These are phyloP conservation scores for Phrynocephalus guinanensis DNA, from an alignment of 2,797 vertebrate genomes.

Conservation along the genomic window DNA sequence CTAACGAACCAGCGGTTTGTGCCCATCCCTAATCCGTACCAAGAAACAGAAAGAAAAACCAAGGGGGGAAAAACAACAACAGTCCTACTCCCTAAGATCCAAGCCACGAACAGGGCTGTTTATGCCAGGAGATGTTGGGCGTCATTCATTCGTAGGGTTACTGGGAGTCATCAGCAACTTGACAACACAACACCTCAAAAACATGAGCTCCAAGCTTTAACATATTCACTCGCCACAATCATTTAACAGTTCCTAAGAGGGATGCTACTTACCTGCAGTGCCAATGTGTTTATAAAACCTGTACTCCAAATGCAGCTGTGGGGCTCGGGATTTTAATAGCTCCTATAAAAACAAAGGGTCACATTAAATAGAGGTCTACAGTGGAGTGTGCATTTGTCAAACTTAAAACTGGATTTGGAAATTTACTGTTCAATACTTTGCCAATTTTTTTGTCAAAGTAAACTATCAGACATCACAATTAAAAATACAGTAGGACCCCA, in stretches of 20 bases:
- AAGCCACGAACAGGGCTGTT: too few species aligned
- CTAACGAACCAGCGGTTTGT: too few species aligned
- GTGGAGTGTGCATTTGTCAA: neutral
- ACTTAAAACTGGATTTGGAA: neutral
- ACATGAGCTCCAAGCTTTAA: neutral
- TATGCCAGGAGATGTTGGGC: too few species aligned
- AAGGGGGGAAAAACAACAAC: too few species aligned
- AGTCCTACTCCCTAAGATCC: too few species aligned
- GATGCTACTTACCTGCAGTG: slow-evolving; percentile 86
- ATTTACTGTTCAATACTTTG: neutral
- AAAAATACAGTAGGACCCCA: neutral
- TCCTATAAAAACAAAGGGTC: slow-evolving; percentile 82
- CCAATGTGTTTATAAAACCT: slow-evolving; percentile 99
- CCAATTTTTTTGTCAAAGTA: neutral
- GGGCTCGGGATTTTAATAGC: slow-evolving; percentile 98
- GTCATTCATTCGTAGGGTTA: too few species aligned
- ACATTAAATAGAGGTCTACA: slow-evolving; percentile 41
- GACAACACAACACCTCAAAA: too few species aligned
- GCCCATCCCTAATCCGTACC: too few species aligned
- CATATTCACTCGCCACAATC: neutral
- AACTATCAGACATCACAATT: neutral
- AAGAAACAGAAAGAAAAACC: too few species aligned
- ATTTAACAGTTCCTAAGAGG: neutral
- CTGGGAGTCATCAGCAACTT: too few species aligned
- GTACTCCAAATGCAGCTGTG: slow-evolving; percentile 98